A percentile compares a stretch with the other conserved stretches of the same genome.
These are phyloP conservation scores for Drosophila lacicola DNA, from an alignment of 2,888 invertebrate genomes.

Conservation along the genomic window DNA sequence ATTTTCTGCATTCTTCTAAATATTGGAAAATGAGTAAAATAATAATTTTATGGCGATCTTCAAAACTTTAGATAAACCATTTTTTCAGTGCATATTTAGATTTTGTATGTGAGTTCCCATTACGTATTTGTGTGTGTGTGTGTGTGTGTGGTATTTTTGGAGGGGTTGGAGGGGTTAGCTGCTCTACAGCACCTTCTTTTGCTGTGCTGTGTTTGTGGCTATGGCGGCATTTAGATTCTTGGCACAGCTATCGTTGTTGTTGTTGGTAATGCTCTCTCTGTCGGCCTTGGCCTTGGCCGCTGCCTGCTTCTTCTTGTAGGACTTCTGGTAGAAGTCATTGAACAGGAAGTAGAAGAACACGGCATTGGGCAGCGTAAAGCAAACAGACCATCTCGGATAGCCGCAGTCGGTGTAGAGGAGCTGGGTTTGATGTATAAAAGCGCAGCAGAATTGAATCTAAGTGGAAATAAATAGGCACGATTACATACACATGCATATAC, in stretches of 20 bases:
- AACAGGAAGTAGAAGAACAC: slow-evolving; percentile 97
- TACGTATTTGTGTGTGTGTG: slow-evolving; percentile 33
- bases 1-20: no score
- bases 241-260: slow-evolving; percentile 77
- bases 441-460: slow-evolving; percentile 95
- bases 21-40: no score
- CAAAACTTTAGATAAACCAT: no score
- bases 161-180: not conserved
- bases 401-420: slow-evolving; percentile 94
- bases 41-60: no score
- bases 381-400: slow-evolving; percentile 93
- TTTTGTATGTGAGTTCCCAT: slow-evolving; percentile 9
- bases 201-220: slow-evolving; percentile 30
- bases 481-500: not conserved
- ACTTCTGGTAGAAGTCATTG: slow-evolving; percentile 94
- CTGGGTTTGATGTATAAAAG: slow-evolving; percentile 94
- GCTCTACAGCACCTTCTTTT: slow-evolving; percentile 64
- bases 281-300: slow-evolving; percentile 65
- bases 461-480: not conserved
- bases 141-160: slow-evolving; percentile 32
- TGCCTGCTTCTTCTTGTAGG: slow-evolving; percentile 86
- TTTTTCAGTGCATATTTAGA: not conserved
- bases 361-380: slow-evolving; percentile 94
- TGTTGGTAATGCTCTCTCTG: slow-evolving; percentile 47
- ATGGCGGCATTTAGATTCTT: slow-evolving; percentile 72